Evolutionary conservation across 2,888 invertebrate species (phyloP).

Genomic region (Zaprionus bogoriensis): DNA sequence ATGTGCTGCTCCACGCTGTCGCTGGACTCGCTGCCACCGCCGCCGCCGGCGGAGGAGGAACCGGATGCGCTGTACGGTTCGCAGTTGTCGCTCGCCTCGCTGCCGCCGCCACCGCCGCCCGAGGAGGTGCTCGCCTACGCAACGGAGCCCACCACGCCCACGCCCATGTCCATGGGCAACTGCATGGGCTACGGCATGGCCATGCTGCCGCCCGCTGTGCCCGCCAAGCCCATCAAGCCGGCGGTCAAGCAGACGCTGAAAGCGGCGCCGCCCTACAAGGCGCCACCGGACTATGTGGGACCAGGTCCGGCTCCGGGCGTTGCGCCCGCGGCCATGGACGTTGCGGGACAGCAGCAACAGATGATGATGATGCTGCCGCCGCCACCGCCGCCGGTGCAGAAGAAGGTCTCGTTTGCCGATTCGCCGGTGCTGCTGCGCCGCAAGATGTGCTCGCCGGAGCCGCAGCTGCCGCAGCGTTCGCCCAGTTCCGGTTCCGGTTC

Average conservation of each 20-base stretch:
- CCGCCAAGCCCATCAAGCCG: constrained; percentile 79
- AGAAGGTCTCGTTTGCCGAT: constrained; percentile 83
- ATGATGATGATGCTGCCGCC: too few species aligned
- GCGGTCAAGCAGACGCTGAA: constrained; percentile 70
- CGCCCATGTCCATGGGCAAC: constrained; percentile 35
- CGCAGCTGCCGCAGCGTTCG: constrained; percentile 64
- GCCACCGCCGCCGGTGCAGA: constrained; percentile 61
- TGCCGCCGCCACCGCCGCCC: constrained; percentile 88
- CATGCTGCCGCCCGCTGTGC: constrained; percentile 71
- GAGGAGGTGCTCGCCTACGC: constrained; percentile 70
- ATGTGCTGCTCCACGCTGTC: constrained; percentile 91
- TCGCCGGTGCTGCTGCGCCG: constrained; percentile 82
- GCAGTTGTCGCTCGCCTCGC: constrained; percentile 87
- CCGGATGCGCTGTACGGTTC: constrained; percentile 85
- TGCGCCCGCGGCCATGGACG: neutral
- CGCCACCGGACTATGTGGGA: constrained; percentile 82
- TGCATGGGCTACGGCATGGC: constrained; percentile 1
- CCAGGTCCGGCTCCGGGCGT: constrained; percentile 33
- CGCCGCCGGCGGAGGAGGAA: constrained; percentile 86
- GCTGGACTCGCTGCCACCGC: constrained; percentile 91
- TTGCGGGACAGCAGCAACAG: neutral
- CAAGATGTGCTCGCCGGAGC: constrained; percentile 83
- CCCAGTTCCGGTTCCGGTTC: constrained; percentile 46
- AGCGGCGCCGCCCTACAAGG: constrained; percentile 82
- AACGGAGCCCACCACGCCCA: constrained; percentile 41